Conservation (phyloP, 1,140 invertebrate species). For the Hyposmocoma kahamanoa region DNA sequence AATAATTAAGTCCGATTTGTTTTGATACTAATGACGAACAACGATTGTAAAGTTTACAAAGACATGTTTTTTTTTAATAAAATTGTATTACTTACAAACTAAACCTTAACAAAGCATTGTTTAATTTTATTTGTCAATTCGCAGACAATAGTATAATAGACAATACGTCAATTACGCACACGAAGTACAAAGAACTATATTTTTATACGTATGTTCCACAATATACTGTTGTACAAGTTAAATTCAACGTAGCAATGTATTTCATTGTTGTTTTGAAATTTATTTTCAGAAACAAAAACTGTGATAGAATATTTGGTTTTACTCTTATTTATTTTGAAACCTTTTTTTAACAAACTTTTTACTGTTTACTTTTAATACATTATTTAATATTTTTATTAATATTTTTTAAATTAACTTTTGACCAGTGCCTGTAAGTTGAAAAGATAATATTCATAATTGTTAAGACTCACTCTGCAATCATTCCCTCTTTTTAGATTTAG, state of each 20-base stretch:
- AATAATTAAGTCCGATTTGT: too few relatives aligned
- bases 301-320: conserved; percentile 52
- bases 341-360: conserved; percentile 6
- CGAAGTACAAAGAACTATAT: conserved; percentile 51
- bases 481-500: conserved; percentile 34
- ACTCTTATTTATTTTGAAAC: conserved; percentile 16
- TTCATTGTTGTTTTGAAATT: background rate
- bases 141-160: conserved; percentile 22
- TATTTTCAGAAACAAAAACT: conserved; percentile 37
- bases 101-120: conserved; percentile 25
- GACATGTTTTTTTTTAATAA: conserved; percentile 27
- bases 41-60: conserved; percentile 22
- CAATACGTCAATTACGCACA: conserved; percentile 43
- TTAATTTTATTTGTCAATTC: conserved; percentile 13
- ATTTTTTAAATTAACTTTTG: conserved; percentile 11
- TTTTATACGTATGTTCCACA: conserved; percentile 50
- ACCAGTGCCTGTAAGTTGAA: conserved; percentile 65
- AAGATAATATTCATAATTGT: conserved; percentile 59
- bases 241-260: background rate
- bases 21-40: conserved; percentile 25
- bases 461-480: conserved; percentile 38
- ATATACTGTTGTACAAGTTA: conserved; percentile 18
- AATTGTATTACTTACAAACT: conserved; percentile 42
- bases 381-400: conserved; percentile 16
- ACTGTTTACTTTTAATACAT: conserved; percentile 11